Evolutionary conservation across 1,140 invertebrate genomes (phyloP).

Genomic region (Littorina saxatilis): DNA sequence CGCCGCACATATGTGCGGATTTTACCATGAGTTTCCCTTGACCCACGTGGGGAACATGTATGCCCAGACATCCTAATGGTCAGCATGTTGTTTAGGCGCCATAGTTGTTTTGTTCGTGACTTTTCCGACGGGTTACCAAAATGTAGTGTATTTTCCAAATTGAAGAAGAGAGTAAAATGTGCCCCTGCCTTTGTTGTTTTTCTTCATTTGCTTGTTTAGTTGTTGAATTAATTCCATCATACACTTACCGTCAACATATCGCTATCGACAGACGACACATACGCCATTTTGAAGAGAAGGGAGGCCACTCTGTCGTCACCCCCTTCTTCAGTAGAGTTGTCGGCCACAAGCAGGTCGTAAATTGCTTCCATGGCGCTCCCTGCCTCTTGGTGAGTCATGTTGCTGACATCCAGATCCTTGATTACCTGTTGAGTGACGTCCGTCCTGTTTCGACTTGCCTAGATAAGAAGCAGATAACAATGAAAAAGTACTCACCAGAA

Average conservation of each 20-base stretch:
- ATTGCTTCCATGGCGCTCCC: not conserved
- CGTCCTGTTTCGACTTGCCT: not conserved
- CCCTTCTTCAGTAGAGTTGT: not conserved
- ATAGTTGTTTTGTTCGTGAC: no score
- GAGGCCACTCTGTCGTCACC: not conserved
- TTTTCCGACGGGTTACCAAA: no score
- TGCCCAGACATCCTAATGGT: no score
- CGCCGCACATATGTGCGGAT: no score
- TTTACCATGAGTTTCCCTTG: no score
- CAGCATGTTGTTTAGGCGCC: no score
- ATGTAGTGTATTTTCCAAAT: no score
- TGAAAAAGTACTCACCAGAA: not conserved
- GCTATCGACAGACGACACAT: not conserved
- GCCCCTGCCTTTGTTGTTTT: no score
- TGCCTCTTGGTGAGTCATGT: not conserved
- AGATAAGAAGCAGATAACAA: not conserved
- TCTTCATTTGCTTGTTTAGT: no score
- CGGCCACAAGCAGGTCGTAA: not conserved
- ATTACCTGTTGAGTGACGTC: not conserved
- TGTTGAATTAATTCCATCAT: not conserved
- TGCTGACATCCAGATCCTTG: not conserved
- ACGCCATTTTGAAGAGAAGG: slow-evolving; percentile 2
- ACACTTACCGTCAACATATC: not conserved
- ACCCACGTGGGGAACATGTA: no score
- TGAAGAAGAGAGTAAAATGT: no score